Base-by-base conservation (phyloP, 2,113 vertebrate genomes). In the Proteles cristata region DNA sequence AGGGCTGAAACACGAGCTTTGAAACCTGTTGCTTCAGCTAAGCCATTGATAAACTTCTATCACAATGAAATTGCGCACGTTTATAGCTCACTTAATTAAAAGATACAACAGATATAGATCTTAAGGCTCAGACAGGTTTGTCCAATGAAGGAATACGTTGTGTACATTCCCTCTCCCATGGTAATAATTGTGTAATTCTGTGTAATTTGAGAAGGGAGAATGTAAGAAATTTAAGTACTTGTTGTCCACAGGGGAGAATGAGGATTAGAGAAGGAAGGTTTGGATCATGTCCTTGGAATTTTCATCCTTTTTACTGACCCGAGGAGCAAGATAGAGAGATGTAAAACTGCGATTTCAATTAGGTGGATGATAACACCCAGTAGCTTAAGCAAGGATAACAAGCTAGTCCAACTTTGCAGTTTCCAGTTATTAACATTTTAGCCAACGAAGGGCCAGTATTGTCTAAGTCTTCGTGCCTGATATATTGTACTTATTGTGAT, bases 401-500 rank as follows among this genome's bases (percentile, higher is more conserved):
- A 61, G 58, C 58, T n/a, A 83, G 7, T 87, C n/a, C 17, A 82
- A 21, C 17, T 79, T 77, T 14, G n/a, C 45, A 10, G 39, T 82
- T 96, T 92, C 35, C 12, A 92, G 17, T 74, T 89, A 65, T 35
- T 88, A 73, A 86, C 19, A 63, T 81, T 94, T 90, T 91, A 83
- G 69, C 71, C 6, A 97, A 43, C 16, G 33, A 97, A 90, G 92
- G 95, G 35, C 82, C 66, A 95, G 86, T 90, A 73, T 80, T 90
- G 65, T 31, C n/a, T 76, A 88, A 31, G 0, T 69, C 91, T 71
- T 97, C 33, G 0, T 71, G 48, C 14, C 45, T 11, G 1, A 61
- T 90, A 94, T 81, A 97, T 96, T 58, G 26, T 80, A 77, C 97
- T 94, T 98, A 89, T 33, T 98, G 97, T 80, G 14, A 63, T 84